These are phyloP conservation scores for Calyptomena viridis DNA, from an alignment of 2,113 vertebrate genomes.

Conservation along the genomic window DNA sequence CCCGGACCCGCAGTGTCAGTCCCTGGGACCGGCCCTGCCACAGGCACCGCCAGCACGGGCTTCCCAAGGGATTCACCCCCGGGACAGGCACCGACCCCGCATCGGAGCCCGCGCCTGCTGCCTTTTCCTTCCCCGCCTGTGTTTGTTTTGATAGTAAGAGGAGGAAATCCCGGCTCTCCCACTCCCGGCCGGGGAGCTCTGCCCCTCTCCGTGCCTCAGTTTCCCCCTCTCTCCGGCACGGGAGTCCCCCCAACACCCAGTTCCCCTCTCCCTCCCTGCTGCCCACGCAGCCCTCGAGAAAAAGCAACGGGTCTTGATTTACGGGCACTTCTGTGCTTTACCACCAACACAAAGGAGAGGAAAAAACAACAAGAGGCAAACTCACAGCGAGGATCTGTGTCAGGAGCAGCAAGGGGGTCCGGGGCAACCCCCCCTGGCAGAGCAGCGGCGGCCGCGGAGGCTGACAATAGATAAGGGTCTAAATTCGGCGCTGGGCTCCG, in stretches of 20 bases:
- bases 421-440: background rate
- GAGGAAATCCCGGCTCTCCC: background rate
- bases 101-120: background rate
- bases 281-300: background rate
- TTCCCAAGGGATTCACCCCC: background rate
- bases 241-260: background rate
- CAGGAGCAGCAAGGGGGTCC: background rate
- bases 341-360: background rate
- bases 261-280: background rate
- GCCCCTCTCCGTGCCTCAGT: background rate
- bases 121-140: background rate
- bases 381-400: background rate
- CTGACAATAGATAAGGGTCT: constrained; percentile 13
- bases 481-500: background rate
- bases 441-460: background rate
- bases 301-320: background rate
- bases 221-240: background rate
- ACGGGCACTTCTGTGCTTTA: background rate
- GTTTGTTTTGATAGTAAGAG: background rate
- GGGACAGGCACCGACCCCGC: background rate
- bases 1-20: fast-evolving
- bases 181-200: fast-evolving
- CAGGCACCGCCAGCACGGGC: fast-evolving
- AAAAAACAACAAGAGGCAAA: background rate
- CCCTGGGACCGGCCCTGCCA: background rate